Evolutionary conservation across 2,888 invertebrate species (phyloP).

Genomic region (Micropterix aruncella): DNA sequence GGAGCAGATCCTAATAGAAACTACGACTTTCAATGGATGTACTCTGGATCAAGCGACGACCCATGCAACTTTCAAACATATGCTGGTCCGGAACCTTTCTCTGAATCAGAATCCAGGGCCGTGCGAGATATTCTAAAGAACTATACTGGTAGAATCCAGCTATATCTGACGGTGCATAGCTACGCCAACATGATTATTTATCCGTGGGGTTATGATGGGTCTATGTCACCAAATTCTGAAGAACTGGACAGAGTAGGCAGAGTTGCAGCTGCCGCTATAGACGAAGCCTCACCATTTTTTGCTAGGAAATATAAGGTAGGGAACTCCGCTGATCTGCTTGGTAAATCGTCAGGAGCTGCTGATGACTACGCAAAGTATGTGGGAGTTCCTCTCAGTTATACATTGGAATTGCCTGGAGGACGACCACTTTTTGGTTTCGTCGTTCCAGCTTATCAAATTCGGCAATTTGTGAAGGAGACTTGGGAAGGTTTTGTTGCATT

Average conservation of each 20-base stretch:
- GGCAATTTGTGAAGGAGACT: too few relatives aligned
- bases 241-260: constrained; percentile 17
- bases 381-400: too few relatives aligned
- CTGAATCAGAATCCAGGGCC: constrained; percentile 43
- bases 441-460: too few relatives aligned
- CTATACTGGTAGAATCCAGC: constrained; percentile 32
- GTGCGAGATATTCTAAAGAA: constrained; percentile 38
- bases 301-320: constrained; percentile 20
- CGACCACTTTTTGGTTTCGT: too few relatives aligned
- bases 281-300: constrained; percentile 16
- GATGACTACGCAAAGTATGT: too few relatives aligned
- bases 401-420: too few relatives aligned
- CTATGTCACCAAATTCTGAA: constrained; percentile 22
- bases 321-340: too few relatives aligned
- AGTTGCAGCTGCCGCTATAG: constrained; percentile 15
- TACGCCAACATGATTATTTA: constrained; percentile 37
- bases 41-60: constrained; percentile 44
- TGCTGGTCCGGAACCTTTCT: constrained; percentile 43
- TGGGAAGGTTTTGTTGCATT: too few relatives aligned
- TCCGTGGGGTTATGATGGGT: constrained; percentile 39
- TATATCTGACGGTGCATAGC: constrained; percentile 55
- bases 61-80: constrained; percentile 47
- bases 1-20: constrained; percentile 61
- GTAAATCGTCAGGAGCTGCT: too few relatives aligned
- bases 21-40: constrained; percentile 54